Percentiles rank a stretch among this genome's conserved stretches.
Conservation (phyloP, 2,888 invertebrate species). For the Drosophila quinaria region DNA sequence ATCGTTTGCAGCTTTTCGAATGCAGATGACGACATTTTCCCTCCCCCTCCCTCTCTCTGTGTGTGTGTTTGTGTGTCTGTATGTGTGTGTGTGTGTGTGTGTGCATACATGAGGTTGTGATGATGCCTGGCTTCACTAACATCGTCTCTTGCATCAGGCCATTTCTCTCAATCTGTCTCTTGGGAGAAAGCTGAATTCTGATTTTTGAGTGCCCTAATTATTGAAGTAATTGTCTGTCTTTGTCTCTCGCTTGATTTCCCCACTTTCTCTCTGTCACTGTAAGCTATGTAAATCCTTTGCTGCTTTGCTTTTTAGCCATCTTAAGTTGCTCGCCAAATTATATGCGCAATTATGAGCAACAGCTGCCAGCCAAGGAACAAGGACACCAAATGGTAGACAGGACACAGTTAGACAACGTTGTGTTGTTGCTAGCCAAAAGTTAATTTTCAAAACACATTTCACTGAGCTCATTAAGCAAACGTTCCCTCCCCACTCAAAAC, state of each 20-base stretch:
- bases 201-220: constrained; percentile 62
- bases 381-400: constrained; percentile 4
- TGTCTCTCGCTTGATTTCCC: not conserved
- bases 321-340: constrained; percentile 61
- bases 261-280: too few relatives aligned
- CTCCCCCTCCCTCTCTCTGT: not conserved
- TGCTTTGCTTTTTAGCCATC: constrained; percentile 17
- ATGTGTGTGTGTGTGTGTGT: constrained; percentile 16
- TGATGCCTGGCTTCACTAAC: constrained; percentile 24
- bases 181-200: constrained; percentile 20
- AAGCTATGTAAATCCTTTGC: constrained; percentile 2
- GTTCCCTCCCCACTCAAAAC: constrained; percentile 1
- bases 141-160: constrained; percentile 18
- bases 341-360: constrained; percentile 68
- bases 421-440: constrained; percentile 49
- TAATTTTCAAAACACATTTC: constrained; percentile 74
- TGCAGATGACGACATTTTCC: constrained; percentile 44
- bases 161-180: constrained; percentile 5
- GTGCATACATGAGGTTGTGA: constrained; percentile 20
- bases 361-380: constrained; percentile 57
- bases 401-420: constrained; percentile 15
- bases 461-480: constrained; percentile 68
- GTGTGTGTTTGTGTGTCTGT: constrained; percentile 18
- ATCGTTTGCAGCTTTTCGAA: constrained; percentile 32
- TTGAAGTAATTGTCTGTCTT: constrained; percentile 51